Conservation (phyloP, 1,140 invertebrate species). For the Procambarus clarkii region DNA sequence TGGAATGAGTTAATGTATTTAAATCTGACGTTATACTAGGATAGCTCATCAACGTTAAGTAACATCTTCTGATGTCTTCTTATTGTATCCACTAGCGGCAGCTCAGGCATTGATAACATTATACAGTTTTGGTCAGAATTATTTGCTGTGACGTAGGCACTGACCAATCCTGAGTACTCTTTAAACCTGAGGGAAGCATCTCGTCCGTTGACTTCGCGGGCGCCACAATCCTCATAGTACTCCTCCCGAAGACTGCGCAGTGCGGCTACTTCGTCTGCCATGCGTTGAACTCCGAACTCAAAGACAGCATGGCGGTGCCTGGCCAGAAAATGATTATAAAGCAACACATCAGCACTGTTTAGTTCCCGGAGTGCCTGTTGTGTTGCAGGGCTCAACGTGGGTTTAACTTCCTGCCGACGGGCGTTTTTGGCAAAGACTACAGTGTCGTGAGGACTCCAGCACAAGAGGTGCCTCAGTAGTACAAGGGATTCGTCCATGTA, state of each 20-base stretch:
- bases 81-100: slow-evolving; percentile 22
- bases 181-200: slow-evolving; percentile 38
- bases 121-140: slow-evolving; percentile 45
- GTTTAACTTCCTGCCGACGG: slow-evolving; percentile 71
- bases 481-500: slow-evolving; percentile 79
- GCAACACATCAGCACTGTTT: slow-evolving; percentile 60
- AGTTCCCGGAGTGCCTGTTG: slow-evolving; percentile 55
- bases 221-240: slow-evolving; percentile 48
- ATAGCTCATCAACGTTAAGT: neutral
- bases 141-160: slow-evolving; percentile 28
- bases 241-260: slow-evolving; percentile 48
- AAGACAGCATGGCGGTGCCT: slow-evolving; percentile 22
- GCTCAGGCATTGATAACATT: slow-evolving; percentile 47
- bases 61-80: slow-evolving; percentile 21
- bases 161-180: slow-evolving; percentile 55
- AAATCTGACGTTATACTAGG: neutral
- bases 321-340: slow-evolving; percentile 70
- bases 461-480: slow-evolving; percentile 76
- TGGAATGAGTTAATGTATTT: neutral
- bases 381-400: slow-evolving; percentile 38
- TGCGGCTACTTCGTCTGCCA: slow-evolving; percentile 24
- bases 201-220: slow-evolving; percentile 39
- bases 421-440: slow-evolving; percentile 75
- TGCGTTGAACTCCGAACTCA: slow-evolving; percentile 30
- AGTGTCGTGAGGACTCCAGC: slow-evolving; percentile 77